Evolutionary conservation across 2,113 vertebrate genomes (phyloP), one percentile per base, ranked within the genome.

Genomic region (Hippocampus mohnikei): DNA sequence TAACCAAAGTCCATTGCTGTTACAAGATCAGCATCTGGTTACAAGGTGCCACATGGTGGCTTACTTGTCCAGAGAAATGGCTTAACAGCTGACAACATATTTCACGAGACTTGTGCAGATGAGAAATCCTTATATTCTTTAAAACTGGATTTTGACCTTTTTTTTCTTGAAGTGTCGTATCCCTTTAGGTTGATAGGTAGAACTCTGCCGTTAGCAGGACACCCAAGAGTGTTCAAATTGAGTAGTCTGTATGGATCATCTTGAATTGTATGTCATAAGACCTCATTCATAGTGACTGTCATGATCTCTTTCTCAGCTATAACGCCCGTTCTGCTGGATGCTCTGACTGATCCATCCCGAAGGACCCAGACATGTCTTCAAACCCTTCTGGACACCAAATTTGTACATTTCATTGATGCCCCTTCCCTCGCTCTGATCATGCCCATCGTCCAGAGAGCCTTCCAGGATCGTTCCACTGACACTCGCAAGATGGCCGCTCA

Each of bases 401-500:
- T 99, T 87, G 97, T 99, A 10, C 97, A 99, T 88, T 99, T 99
- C 88, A 98, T 99, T 0, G 97, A 99, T 1, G 97, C 97, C 0
- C 96, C 97, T 0, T 99, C 97, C 9, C 90, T 99, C 67, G 97
- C 97, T 7, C 94, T 99, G 82, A 98, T 98, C 89, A 98, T 99
- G 97, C 97, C 97, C 41, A 98, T 98, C 21, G 97, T 99, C 50
- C 97, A 99, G 90, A 92, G 97, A 77, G 97, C 97, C 80, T 99
- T 98, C 84, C 96, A 97, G 81, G 97, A 99, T 79, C 94, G 97
- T 48, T 99, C 97, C 83, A 99, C 97, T 0, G 97, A 99, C 85
- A 99, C 97, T 0, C 94, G 97, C 79, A 99, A 98, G 86, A 99
- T 99, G 97, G 96, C 97, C 0, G 97, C 97, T 16, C 97, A 99